Conservation (phyloP, 2,888 invertebrate genomes). For the Amblyteles armatorius region DNA sequence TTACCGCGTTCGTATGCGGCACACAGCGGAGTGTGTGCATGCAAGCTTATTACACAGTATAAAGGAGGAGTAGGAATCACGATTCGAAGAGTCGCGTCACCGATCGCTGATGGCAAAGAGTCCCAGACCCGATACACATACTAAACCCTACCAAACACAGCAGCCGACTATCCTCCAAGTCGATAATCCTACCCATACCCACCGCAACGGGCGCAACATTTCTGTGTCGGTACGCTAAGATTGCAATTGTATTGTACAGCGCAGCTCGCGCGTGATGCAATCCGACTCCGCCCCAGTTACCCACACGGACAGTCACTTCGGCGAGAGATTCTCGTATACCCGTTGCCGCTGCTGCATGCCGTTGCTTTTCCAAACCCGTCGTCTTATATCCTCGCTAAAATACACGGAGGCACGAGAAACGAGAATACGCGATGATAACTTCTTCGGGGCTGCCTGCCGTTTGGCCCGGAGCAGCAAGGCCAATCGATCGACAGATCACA, state of each 20-base stretch:
- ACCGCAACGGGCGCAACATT: neutral
- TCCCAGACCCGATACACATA: constrained; percentile 26
- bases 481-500: neutral
- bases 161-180: constrained; percentile 10
- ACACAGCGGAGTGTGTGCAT: neutral
- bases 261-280: constrained; percentile 63
- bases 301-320: constrained; percentile 66
- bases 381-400: neutral
- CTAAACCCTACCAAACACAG: constrained; percentile 16
- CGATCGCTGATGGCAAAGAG: constrained; percentile 38
- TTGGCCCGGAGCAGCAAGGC: neutral
- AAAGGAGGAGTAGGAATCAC: constrained; percentile 39
- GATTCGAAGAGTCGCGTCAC: constrained; percentile 49
- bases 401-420: neutral
- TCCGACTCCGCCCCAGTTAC: constrained; percentile 79
- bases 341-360: constrained; percentile 26
- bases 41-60: neutral
- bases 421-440: neutral
- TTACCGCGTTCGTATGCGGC: constrained; percentile 1
- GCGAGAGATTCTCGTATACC: constrained; percentile 52
- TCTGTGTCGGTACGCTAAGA: constrained; percentile 34
- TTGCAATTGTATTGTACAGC: constrained; percentile 49
- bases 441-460: neutral
- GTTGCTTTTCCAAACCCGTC: constrained; percentile 46
- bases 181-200: neutral